phyloP scores from a whole-genome alignment of 2,797 vertebrate genomes.

The Molossus alvarezi region DNA sequence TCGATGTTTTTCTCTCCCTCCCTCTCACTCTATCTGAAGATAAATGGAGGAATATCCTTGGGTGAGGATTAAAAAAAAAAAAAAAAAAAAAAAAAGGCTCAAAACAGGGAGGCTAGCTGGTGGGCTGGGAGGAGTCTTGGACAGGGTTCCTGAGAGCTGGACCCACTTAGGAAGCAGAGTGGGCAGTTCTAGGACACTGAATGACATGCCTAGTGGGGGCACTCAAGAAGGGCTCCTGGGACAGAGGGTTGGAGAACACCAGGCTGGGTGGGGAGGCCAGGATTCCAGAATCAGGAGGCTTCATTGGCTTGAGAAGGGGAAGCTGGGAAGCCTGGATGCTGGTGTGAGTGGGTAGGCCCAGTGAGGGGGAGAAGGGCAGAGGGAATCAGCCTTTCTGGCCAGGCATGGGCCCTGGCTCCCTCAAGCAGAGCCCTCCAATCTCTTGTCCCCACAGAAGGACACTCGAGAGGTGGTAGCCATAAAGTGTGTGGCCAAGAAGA shows the following conservation, averaged over 20 bases:
- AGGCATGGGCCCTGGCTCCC: not conserved
- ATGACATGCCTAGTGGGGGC: not conserved
- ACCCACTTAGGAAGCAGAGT: not conserved
- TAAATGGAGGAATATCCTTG: too few relatives aligned
- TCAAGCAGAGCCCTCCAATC: not conserved
- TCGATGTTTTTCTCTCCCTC: too few relatives aligned
- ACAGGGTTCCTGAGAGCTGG: not conserved
- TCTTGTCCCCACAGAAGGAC: conserved; percentile 91
- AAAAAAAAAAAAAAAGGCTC: not conserved
- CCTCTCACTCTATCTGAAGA: too few relatives aligned
- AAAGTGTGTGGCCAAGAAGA: conserved; percentile 97
- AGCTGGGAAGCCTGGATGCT: not conserved
- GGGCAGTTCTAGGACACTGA: not conserved
- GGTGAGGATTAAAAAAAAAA: too few relatives aligned
- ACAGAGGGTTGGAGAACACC: not conserved
- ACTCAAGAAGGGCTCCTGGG: not conserved
- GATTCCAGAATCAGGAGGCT: not conserved
- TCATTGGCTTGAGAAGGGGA: not conserved
- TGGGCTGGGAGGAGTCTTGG: conserved; percentile 28
- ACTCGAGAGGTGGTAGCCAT: conserved; percentile 96
- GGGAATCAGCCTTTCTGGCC: not conserved
- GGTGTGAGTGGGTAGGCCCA: not conserved
- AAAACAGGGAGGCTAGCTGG: not conserved
- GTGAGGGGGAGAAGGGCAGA: not conserved
- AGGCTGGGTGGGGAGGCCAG: not conserved